Base-by-base conservation (phyloP, 2,797 vertebrate genomes). In the Nothura maculosa region DNA sequence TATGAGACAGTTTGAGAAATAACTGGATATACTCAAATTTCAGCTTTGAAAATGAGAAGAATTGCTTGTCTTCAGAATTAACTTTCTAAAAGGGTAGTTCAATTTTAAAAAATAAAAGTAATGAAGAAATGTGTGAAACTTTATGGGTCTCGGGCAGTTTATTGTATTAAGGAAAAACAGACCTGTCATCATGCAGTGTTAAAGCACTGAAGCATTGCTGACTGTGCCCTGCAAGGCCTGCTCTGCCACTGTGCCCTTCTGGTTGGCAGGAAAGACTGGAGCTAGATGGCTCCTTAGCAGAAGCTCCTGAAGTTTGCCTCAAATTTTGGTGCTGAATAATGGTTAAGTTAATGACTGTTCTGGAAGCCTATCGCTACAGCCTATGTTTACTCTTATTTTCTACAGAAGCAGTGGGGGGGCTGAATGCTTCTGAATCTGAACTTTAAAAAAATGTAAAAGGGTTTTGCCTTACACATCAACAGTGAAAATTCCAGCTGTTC, bases 361-460 rank as follows among this genome's bases (percentile, higher is more conserved):
- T 43, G 5, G 69, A 75, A 87, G 70, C 10, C 48, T 64, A 38
- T 57, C 40, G 81, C 22, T 54, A 75, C 72, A 57, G 87, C 13
- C 7, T 67, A 24, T 38, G 25, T 17, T 42, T n/a, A 16, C 54
- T 32, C 52, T 77, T 76, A 62, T 82, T 69, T 89, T 92, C 81
- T 42, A 1, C 47, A 54, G 62, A 85, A 92, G 50, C n/a, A 87
- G 24, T n/a, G 22, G n/a, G n/a, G 10, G 27, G 47, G 68, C 58
- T 58, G 81, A 93, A 85, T 5, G 21, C 1, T 64, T 19, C n/a
- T 87, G 64, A 82, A 10, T 68, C 64, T 81, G 84, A 91, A 82
- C 77, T 69, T 90, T 36, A n/a, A 89, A 87, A 93, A 91, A 82
- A 67, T 19, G 48, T 64, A 61, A 80, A 90, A 70, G 62, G n/a